These are phyloP conservation scores for Conopomorpha cramerella DNA, from an alignment of 1,140 invertebrate genomes.

Conservation along the genomic window DNA sequence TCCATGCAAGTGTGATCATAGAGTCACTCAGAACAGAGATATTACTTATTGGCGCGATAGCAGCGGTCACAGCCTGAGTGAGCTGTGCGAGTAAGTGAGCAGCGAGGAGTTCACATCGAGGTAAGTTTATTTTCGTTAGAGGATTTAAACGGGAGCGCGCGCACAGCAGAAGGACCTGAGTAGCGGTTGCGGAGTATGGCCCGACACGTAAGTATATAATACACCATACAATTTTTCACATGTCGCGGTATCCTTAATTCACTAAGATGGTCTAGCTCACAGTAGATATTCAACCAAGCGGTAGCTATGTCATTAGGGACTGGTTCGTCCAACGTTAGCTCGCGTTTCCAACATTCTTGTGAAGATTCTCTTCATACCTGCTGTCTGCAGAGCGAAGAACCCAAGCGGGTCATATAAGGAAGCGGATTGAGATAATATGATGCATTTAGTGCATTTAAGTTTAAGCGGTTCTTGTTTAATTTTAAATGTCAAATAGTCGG, in stretches of 20 bases:
- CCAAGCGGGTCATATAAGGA: conserved; percentile 1
- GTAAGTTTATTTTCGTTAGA: too few relatives aligned
- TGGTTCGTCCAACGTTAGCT: neutral
- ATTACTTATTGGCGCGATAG: too few relatives aligned
- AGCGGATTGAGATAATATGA: too few relatives aligned
- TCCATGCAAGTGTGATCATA: conserved; percentile 1
- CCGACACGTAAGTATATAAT: neutral
- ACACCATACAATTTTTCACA: neutral
- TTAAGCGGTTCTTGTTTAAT: too few relatives aligned
- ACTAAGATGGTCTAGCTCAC: neutral
- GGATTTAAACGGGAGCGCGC: neutral
- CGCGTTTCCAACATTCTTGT: too few relatives aligned
- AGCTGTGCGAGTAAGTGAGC: too few relatives aligned
- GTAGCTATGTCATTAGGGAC: neutral
- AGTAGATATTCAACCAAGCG: neutral
- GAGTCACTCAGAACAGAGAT: too few relatives aligned
- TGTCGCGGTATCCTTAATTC: neutral
- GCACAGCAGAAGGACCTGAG: neutral
- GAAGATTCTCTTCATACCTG: neutral
- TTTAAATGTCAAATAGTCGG: too few relatives aligned
- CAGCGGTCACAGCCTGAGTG: too few relatives aligned
- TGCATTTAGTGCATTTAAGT: too few relatives aligned
- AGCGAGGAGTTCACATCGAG: too few relatives aligned
- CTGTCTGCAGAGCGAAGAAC: neutral
- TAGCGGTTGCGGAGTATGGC: neutral